phyloP scores from a whole-genome alignment of 2,888 invertebrate genomes.

The Thyatira batis region DNA sequence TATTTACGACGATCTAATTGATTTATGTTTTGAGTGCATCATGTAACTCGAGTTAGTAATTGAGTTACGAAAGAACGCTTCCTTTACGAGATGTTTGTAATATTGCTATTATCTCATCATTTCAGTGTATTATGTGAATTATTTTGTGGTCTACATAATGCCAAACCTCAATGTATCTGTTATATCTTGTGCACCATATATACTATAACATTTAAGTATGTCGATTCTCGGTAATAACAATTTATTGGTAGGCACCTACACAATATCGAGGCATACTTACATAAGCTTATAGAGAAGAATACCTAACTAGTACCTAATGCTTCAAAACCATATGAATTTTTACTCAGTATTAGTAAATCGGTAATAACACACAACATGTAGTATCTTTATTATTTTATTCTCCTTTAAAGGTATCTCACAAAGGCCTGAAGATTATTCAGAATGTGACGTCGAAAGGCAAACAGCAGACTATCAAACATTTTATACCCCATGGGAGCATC shows the following conservation, averaged over 20 bases:
- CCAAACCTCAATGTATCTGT: neutral
- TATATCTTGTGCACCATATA: neutral
- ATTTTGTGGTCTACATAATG: slow-evolving; percentile 2
- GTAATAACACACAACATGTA: neutral
- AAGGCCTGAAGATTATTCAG: slow-evolving; percentile 97
- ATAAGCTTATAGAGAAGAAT: neutral
- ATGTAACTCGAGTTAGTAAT: slow-evolving; percentile 16
- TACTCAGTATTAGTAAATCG: no score
- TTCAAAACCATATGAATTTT: no score
- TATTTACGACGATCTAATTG: slow-evolving; percentile 33
- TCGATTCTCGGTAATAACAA: no score
- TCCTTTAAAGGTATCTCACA: slow-evolving; percentile 87
- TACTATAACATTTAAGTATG: neutral
- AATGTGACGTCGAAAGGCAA: slow-evolving; percentile 82
- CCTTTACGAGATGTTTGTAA: slow-evolving; percentile 3
- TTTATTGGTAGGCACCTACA: neutral
- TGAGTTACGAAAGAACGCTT: slow-evolving; percentile 12
- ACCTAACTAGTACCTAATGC: no score
- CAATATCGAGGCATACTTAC: neutral
- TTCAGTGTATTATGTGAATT: slow-evolving; percentile 11
- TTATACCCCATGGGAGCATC: slow-evolving; percentile 96
- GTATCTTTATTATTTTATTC: slow-evolving; percentile 7
- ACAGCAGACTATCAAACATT: slow-evolving; percentile 92
- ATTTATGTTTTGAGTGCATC: slow-evolving; percentile 26
- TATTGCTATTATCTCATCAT: slow-evolving; percentile 5